Conservation (phyloP, 2,113 vertebrate genomes). For the Menidia beryllina region DNA sequence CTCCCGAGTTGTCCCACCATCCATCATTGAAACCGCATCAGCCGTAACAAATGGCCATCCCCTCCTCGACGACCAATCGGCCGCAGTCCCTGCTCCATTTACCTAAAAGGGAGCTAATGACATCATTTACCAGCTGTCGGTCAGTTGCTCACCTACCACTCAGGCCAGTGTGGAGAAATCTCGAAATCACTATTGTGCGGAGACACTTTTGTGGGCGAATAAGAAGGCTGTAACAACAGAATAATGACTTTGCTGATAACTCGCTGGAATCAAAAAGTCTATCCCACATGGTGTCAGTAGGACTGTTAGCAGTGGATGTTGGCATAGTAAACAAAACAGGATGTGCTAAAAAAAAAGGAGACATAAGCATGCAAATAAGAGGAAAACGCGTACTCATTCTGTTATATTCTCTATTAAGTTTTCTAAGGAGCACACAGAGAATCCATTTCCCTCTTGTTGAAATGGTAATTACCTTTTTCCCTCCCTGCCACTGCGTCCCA, state of each 20-base stretch:
- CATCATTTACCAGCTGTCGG: constrained; percentile 69
- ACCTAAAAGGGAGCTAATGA: constrained; percentile 57
- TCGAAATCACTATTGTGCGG: constrained; percentile 29
- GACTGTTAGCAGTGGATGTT: background rate
- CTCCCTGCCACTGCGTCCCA: constrained; percentile 3
- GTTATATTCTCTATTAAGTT: constrained; percentile 24
- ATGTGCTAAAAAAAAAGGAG: background rate
- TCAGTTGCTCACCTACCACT: constrained; percentile 51
- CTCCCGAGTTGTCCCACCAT: constrained; percentile 24
- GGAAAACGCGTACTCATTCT: constrained; percentile 5
- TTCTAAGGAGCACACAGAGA: constrained; percentile 15
- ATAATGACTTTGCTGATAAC: constrained; percentile 60
- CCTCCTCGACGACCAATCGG: constrained; percentile 37
- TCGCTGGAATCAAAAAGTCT: constrained; percentile 60
- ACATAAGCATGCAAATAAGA: background rate
- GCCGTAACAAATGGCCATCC: constrained; percentile 48
- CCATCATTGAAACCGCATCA: constrained; percentile 40
- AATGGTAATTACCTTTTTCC: constrained; percentile 46
- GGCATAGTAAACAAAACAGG: constrained; percentile 1
- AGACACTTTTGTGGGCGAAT: constrained; percentile 48
- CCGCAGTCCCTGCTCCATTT: constrained; percentile 48
- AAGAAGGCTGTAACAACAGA: constrained; percentile 57
- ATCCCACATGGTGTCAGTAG: constrained; percentile 45
- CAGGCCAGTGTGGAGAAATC: constrained; percentile 18
- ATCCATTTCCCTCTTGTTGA: constrained; percentile 35